Evolutionary conservation across 1,140 invertebrate genomes (phyloP), one percentile per base, ranked within the genome.

Genomic region (Ceratoteleas bidentatus): DNA sequence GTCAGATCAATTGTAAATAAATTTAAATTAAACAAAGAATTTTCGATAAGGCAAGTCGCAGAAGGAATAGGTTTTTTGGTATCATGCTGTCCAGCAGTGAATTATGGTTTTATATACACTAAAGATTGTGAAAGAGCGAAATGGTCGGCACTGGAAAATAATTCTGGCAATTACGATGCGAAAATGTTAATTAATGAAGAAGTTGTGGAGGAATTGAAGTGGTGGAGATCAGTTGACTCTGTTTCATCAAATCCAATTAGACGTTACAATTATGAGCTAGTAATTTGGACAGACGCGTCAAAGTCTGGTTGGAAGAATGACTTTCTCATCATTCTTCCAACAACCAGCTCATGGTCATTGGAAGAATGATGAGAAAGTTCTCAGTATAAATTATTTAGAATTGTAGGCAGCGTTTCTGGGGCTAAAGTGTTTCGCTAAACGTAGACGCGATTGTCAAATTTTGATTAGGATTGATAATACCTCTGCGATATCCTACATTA

Each of bases 251-350:
- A 61, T 49, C 38, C 49, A 9, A 62, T 77, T n/a, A 52, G 53
- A 53, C 10, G 40, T 53, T 10, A 53, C 8, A 34, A 45, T 49
- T 86, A 75, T 73, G 38, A 52, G 52, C 34, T 81, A n/a, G 86
- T 87, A 78, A 90, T 89, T 40, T 89, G 56, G 70, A 75, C 86
- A 7, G 88, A 90, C 61, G 88, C 88, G 0, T 88, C 85, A 0
- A 43, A 8, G 9, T 77, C 86, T 10, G 88, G 88, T 8, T 87
- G 86, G 24, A n/a, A n/a, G n/a, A n/a, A n/a, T n/a, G n/a, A n/a
- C n/a, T n/a, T n/a, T n/a, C n/a, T n/a, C n/a, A n/a, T n/a, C n/a
- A n/a, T n/a, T n/a, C n/a, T n/a, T n/a, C n/a, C n/a, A n/a, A n/a
- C n/a, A n/a, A n/a, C n/a, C n/a, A 24, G 24, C 24, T 24, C 24